Percentiles rank a stretch among this genome's conserved stretches.
Evolutionary conservation across 2,113 vertebrate genomes (phyloP).

Genomic region (Amphiprion ocellaris): DNA sequence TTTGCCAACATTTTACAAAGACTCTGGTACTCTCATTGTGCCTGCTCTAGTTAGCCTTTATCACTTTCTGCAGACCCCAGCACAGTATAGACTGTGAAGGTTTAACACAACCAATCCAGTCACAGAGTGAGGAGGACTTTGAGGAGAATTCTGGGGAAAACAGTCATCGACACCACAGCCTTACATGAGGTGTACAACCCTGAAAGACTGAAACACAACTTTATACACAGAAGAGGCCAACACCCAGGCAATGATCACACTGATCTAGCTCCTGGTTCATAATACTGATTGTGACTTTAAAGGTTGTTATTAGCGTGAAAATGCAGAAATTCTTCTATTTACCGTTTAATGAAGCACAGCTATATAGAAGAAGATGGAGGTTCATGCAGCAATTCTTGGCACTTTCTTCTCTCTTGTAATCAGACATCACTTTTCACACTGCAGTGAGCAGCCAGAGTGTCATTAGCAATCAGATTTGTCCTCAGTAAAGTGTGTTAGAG

Average conservation of each 20-base stretch:
- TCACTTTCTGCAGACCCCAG: conserved; percentile 35
- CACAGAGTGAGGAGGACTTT: conserved; percentile 3
- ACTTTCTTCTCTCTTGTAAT: conserved; percentile 24
- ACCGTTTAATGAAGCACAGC: conserved; percentile 56
- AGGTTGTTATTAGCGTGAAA: conserved; percentile 23
- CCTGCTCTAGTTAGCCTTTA: conserved; percentile 41
- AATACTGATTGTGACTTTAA: background rate
- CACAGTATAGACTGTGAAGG: background rate
- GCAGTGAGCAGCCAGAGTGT: conserved; percentile 26
- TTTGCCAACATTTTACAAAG: conserved; percentile 16
- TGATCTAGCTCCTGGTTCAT: too few species aligned
- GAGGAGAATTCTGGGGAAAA: conserved; percentile 3
- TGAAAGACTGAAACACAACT: background rate
- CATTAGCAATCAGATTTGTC: conserved; percentile 59
- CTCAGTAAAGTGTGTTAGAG: conserved; percentile 18
- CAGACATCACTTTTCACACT: conserved; percentile 32
- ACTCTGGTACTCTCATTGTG: conserved; percentile 7
- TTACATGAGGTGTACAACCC: background rate
- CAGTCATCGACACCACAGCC: background rate
- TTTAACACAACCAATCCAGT: conserved; percentile 29
- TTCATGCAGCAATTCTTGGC: background rate
- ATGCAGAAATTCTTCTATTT: conserved; percentile 1
- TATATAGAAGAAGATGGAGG: conserved; percentile 14
- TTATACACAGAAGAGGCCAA: too few species aligned
- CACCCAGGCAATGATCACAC: too few species aligned